These are phyloP conservation scores for Euphonia xanthogaster DNA, from an alignment of 2,797 vertebrate species.

Conservation along the genomic window DNA sequence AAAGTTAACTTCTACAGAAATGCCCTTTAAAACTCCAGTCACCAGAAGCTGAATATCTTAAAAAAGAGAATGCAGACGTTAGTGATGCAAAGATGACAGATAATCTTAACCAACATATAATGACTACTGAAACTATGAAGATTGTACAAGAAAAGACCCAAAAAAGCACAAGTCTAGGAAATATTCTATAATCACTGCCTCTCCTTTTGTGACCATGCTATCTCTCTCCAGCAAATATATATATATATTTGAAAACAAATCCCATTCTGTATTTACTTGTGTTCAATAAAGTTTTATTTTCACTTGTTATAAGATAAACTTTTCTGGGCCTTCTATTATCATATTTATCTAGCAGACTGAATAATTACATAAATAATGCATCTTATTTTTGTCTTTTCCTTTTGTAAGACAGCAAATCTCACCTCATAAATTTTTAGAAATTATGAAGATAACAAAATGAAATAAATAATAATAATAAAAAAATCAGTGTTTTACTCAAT, in stretches of 20 bases:
- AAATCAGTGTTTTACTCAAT: background rate
- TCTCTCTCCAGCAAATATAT: background rate
- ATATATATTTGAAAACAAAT: background rate
- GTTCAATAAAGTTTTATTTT: background rate
- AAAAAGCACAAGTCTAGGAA: background rate
- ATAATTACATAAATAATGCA: background rate
- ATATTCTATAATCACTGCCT: background rate
- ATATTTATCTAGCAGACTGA: background rate
- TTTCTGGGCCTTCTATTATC: background rate
- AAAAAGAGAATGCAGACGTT: background rate
- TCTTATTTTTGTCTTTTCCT: background rate
- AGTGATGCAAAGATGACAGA: background rate
- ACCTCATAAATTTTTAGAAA: background rate
- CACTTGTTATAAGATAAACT: background rate
- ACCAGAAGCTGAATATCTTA: background rate
- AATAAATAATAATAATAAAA: background rate
- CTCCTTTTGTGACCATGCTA: background rate
- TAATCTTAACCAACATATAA: background rate
- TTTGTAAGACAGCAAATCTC: background rate
- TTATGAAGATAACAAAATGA: background rate
- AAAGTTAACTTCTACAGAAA: background rate
- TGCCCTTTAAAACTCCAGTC: background rate
- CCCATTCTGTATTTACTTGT: background rate
- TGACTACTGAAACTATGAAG: background rate
- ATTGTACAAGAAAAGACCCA: background rate